Evolutionary conservation across 2,797 vertebrate species (phyloP), one percentile per base, ranked within the genome.

Genomic region (Periophthalmus magnuspinnatus): DNA sequence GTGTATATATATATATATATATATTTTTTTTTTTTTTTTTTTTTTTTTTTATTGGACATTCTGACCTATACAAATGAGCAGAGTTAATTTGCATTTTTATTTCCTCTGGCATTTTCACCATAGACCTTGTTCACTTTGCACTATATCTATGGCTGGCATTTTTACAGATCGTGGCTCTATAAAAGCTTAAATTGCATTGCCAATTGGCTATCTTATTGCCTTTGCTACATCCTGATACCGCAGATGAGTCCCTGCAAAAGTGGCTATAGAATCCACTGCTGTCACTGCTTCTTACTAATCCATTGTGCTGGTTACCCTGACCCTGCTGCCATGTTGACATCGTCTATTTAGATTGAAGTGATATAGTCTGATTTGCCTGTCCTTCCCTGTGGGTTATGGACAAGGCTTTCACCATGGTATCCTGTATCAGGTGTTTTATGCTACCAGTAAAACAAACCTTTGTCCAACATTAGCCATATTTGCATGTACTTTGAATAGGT

Each of bases 271-370:
- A 14, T 34, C 28, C 34, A 71, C 56, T 69, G 21, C 32, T 36
- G 33, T 33, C 62, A 63, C 24, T 61, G 52, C 36, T 67, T 54
- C 34, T 41, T 58, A 65, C 45, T 22, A 48, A 10, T 58, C 50
- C 55, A 38, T 34, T 34, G 69, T 36, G 36, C 61, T 74, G 34
- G 59, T 61, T 41, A 50, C 61, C 68, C 58, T 77, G 9, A 3
- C 45, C 69, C 45, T 52, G 13, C 38, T 54, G 33, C 60, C 69
- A 24, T 68, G 50, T 24, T 21, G 68, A 60, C 55, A 70, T 67
- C 65, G 66, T 47, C 66, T 54, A 71, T 81, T 77, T 58, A 78
- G 70, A 73, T 78, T 52, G 16, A 63, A 52, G 57, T 21, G 69
- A 67, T 72, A 64, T 17, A 14, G 50, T 14, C 66, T 2, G 0